Evolutionary conservation across 64 coral and sea anemone genomes (phyloP).

Genomic region (Cladopsammia gracilis): DNA sequence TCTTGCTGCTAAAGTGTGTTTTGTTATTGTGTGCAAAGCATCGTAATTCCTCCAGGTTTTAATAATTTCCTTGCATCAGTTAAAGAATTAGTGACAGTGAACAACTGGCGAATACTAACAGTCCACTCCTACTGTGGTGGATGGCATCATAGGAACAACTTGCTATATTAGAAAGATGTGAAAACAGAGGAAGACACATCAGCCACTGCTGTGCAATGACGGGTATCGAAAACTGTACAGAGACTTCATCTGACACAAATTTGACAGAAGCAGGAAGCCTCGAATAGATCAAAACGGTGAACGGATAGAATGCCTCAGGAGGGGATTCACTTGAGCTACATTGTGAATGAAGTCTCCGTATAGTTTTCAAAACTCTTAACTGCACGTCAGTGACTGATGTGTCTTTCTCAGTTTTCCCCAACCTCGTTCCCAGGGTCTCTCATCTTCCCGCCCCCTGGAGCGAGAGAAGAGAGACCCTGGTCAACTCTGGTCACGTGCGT

Average conservation of each 20-base stretch:
- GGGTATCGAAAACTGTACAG: neutral
- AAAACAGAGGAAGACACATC: conserved; percentile 8
- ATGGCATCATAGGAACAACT: neutral
- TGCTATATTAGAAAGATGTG: conserved; percentile 4
- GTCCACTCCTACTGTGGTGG: neutral
- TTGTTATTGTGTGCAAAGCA: neutral
- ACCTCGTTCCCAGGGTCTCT: no score
- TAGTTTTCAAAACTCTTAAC: neutral
- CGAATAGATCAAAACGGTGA: no score
- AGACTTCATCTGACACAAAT: neutral
- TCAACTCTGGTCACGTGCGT: no score
- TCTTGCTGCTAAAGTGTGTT: neutral
- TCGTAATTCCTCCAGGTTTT: neutral
- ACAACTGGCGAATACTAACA: neutral
- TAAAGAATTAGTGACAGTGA: neutral
- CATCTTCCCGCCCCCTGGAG: no score
- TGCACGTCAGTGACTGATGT: neutral
- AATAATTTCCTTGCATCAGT: neutral
- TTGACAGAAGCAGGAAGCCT: no score
- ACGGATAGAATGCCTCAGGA: no score
- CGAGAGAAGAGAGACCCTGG: no score
- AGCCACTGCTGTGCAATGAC: neutral
- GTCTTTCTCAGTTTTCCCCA: conserved; percentile 3
- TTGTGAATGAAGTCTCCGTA: neutral
- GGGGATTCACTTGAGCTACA: no score